These are phyloP conservation scores for Mionectes olivaceus DNA, from an alignment of 2,797 vertebrate species.

Conservation along the genomic window DNA sequence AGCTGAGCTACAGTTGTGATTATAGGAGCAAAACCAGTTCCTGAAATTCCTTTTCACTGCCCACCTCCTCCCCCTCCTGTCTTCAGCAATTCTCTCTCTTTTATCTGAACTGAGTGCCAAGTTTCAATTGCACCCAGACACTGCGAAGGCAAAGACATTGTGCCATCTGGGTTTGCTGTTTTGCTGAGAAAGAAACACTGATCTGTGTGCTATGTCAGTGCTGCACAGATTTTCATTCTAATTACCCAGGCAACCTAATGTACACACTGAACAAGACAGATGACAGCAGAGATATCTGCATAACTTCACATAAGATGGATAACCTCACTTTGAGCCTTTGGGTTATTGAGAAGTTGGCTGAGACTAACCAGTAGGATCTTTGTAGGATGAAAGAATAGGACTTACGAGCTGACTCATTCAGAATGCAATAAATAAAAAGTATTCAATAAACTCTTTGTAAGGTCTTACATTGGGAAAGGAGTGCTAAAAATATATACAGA, in stretches of 20 bases:
- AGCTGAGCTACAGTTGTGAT: neutral
- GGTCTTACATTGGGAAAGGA: neutral
- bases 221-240: conserved; percentile 32
- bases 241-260: neutral
- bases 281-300: neutral
- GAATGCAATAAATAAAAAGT: neutral
- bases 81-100: neutral
- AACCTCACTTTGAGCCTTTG: neutral
- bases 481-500: neutral
- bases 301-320: neutral
- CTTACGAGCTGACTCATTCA: neutral
- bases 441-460: neutral
- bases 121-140: neutral
- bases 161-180: conserved; percentile 43
- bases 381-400: neutral
- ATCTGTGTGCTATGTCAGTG: neutral
- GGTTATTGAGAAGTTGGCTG: neutral
- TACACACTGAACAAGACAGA: neutral
- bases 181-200: conserved; percentile 10
- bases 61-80: neutral
- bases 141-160: conserved; percentile 19
- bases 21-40: neutral
- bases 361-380: neutral
- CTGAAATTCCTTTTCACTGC: neutral
- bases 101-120: conserved; percentile 21